A percentile compares a stretch with the other conserved stretches of the same genome.
Evolutionary conservation across 2,113 vertebrate species (phyloP).

Genomic region (Leucoraja erinaceus): DNA sequence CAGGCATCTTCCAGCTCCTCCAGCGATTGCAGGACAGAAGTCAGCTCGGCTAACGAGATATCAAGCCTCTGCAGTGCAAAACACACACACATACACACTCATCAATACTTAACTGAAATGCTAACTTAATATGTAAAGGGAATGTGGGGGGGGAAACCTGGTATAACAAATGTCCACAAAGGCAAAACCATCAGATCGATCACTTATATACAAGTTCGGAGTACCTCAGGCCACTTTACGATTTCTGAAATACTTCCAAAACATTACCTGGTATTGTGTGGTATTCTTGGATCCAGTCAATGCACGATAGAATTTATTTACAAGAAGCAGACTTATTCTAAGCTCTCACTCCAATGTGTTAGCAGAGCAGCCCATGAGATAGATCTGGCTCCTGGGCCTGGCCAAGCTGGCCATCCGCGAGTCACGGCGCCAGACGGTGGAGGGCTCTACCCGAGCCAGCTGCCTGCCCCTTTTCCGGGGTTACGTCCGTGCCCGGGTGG

Average conservation of each 20-base stretch:
- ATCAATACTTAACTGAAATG: neutral
- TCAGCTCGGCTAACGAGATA: conserved; percentile 55
- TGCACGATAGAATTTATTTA: neutral
- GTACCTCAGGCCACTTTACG: neutral
- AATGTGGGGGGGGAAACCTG: neutral
- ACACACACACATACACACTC: neutral
- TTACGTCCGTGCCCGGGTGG: no score
- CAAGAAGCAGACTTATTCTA: neutral
- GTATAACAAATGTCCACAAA: neutral
- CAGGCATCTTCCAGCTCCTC: conserved; percentile 50
- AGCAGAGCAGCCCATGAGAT: neutral
- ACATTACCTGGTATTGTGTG: no score
- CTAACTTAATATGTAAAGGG: neutral
- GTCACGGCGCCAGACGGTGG: no score
- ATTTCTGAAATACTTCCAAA: no score
- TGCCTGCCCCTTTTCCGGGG: no score
- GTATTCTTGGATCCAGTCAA: neutral
- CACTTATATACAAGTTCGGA: neutral
- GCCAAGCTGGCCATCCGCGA: no score
- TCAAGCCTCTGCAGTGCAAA: conserved; percentile 61
- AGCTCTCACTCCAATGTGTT: neutral
- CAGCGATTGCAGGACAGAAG: conserved; percentile 52
- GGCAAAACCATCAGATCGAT: neutral
- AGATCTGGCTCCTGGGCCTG: no score
- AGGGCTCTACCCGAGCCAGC: no score